Conservation (phyloP, 2,797 vertebrate genomes). For the Alosa sapidissima region DNA sequence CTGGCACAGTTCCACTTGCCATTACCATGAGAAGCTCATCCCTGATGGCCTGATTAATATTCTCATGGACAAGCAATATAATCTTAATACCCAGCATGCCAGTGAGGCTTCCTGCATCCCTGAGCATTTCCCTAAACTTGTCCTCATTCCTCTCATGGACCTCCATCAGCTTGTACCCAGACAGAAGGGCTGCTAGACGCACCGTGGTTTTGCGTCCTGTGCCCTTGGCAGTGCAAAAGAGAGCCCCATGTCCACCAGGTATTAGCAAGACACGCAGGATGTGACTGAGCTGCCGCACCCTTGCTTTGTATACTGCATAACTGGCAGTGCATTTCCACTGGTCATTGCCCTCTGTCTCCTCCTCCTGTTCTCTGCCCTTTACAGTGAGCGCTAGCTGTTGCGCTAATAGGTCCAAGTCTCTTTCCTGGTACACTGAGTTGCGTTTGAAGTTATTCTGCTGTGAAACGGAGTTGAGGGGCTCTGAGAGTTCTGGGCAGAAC, state of each 20-base stretch:
- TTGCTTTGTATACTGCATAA: slow-evolving; percentile 63
- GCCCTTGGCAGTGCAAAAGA: slow-evolving; percentile 66
- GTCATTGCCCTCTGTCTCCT: slow-evolving; percentile 26
- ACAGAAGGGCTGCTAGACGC: slow-evolving; percentile 69
- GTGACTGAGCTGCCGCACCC: slow-evolving; percentile 71
- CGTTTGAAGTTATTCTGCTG: slow-evolving; percentile 43
- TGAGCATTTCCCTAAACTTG: slow-evolving; percentile 66
- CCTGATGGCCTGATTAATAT: slow-evolving; percentile 58
- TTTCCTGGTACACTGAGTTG: slow-evolving; percentile 63
- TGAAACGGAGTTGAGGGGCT: slow-evolving; percentile 20
- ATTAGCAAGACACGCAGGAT: slow-evolving; percentile 74
- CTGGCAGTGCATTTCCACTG: slow-evolving; percentile 30
- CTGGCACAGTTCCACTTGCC: slow-evolving; percentile 67
- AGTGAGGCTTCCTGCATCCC: slow-evolving; percentile 65
- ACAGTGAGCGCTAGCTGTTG: slow-evolving; percentile 62
- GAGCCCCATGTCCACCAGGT: slow-evolving; percentile 76
- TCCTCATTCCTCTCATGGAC: slow-evolving; percentile 66
- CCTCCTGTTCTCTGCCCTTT: slow-evolving; percentile 46
- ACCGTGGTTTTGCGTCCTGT: slow-evolving; percentile 78
- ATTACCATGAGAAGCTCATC: slow-evolving; percentile 73
- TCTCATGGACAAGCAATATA: slow-evolving; percentile 74
- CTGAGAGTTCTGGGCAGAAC: slow-evolving; percentile 68
- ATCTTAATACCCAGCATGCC: slow-evolving; percentile 57
- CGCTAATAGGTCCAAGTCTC: slow-evolving; percentile 58
- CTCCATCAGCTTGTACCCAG: slow-evolving; percentile 68